Evolutionary conservation across 2,888 invertebrate genomes (phyloP).

Genomic region (Drosophila anomelani): DNA sequence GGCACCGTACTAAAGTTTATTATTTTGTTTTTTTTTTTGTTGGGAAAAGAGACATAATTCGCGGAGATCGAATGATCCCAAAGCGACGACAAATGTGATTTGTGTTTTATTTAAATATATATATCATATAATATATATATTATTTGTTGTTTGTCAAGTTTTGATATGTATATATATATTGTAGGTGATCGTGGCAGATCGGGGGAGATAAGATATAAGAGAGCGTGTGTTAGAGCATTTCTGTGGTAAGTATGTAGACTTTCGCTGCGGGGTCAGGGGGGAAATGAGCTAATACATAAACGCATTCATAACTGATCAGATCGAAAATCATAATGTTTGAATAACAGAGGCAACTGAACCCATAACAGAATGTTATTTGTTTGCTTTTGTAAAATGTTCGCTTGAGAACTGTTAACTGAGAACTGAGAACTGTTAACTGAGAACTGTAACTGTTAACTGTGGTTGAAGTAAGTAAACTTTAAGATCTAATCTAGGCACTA

Average conservation of each 20-base stretch:
- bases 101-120: constrained; percentile 15
- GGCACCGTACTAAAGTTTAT: constrained; percentile 84
- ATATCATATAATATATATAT: background rate
- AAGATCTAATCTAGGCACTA: constrained; percentile 66
- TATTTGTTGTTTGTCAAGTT: constrained; percentile 21
- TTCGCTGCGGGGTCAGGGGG: constrained; percentile 48
- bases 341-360: constrained; percentile 24
- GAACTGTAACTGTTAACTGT: constrained; percentile 52
- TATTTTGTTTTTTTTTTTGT: background rate
- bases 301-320: constrained; percentile 20
- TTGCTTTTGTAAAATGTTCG: constrained; percentile 51
- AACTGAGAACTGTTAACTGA: constrained; percentile 22
- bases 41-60: constrained; percentile 9
- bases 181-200: constrained; percentile 58
- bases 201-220: constrained; percentile 71
- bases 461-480: constrained; percentile 18
- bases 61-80: constrained; percentile 44
- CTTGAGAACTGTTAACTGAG: constrained; percentile 30
- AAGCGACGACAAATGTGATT: constrained; percentile 50
- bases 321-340: constrained; percentile 25
- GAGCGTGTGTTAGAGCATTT: constrained; percentile 71
- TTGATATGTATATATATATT: constrained; percentile 32
- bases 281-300: constrained; percentile 69
- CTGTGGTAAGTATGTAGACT: constrained; percentile 35
- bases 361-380: constrained; percentile 66